Percentiles rank a stretch among this genome's conserved stretches.
Conservation (phyloP, 2,888 invertebrate genomes). For the Anarsia innoxiella region DNA sequence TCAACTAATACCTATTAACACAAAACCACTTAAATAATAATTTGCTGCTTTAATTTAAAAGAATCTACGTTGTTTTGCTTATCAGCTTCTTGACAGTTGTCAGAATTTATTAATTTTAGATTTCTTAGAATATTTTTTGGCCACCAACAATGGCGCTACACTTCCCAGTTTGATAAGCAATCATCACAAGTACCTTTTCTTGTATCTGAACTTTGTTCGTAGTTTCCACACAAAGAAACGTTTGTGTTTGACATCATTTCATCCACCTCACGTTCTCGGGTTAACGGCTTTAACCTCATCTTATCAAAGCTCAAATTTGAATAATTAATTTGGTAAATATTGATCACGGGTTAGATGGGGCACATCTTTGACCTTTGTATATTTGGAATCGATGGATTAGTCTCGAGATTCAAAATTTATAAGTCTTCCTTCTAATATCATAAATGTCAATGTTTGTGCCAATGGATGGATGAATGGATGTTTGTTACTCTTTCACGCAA, state of each 20-base stretch:
- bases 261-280: slow-evolving; percentile 22
- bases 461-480: too few relatives aligned
- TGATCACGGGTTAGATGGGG: not conserved
- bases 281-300: slow-evolving; percentile 26
- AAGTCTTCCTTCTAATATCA: too few relatives aligned
- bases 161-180: slow-evolving; percentile 13
- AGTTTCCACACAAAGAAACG: slow-evolving; percentile 22
- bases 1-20: too few relatives aligned
- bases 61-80: too few relatives aligned
- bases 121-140: too few relatives aligned
- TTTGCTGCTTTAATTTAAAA: too few relatives aligned
- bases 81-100: too few relatives aligned
- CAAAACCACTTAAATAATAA: too few relatives aligned
- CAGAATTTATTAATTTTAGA: too few relatives aligned
- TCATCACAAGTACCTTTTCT: slow-evolving; percentile 8
- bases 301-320: slow-evolving; percentile 19
- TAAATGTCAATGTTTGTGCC: too few relatives aligned
- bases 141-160: slow-evolving; percentile 3
- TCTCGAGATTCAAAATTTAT: too few relatives aligned
- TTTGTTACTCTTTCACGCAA: too few relatives aligned
- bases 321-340: slow-evolving; percentile 7
- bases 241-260: slow-evolving; percentile 22
- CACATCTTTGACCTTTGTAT: slow-evolving; percentile 4
- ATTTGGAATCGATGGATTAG: not conserved
- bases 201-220: slow-evolving; percentile 22